Base-by-base conservation (phyloP, 2,888 invertebrate genomes). In the Cheilosia soror region DNA sequence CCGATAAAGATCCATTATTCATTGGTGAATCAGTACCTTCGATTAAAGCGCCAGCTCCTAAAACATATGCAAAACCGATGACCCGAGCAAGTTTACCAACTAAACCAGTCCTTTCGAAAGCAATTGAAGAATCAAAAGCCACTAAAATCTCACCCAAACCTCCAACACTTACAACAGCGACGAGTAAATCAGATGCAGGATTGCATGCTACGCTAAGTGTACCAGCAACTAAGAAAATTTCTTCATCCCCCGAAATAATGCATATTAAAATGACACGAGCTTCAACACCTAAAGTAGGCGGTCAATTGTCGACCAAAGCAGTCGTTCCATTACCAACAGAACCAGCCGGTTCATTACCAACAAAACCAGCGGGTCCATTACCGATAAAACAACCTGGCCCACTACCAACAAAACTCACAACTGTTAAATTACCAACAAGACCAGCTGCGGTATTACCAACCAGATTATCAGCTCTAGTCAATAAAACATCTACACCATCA, bases 231-330 rank as follows among this genome's bases (percentile, higher is more conserved):
- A 72, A 51, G 25, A 11, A 7, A 29, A 11, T 5, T 20, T 11
- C 15, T 7, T 7, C 47, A 15, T n/a, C 62, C 15, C 31, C n/a
- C 27, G 68, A 42, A 9, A 0, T 11, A 25, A 3, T 5, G 13
- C 31, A 49, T 5, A 4, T 13, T 7, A 60, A 51, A 47, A 4
- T 31, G 25, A 78, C 78, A 9, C 47, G 71, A 57, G 37, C 78
- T 2, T 33, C 58, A 27, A 29, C 57, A 13, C 47, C 63, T 0
- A 71, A 49, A 58, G 2, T 25, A 37, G 5, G 6, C n/a, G 2
- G 9, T 33, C 2, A 37, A 15, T 27, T n/a, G 11, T 4, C 57
- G 13, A 20, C 15, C 9, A 62, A 62, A 44, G 15, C 27, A 25
- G 25, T 5, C 11, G 33, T 7, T 5, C 5, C 44, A 7, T 47